A percentile compares a stretch with the other conserved stretches of the same genome.
Conservation (phyloP, 1,140 invertebrate genomes). For the Bombus confusus region DNA sequence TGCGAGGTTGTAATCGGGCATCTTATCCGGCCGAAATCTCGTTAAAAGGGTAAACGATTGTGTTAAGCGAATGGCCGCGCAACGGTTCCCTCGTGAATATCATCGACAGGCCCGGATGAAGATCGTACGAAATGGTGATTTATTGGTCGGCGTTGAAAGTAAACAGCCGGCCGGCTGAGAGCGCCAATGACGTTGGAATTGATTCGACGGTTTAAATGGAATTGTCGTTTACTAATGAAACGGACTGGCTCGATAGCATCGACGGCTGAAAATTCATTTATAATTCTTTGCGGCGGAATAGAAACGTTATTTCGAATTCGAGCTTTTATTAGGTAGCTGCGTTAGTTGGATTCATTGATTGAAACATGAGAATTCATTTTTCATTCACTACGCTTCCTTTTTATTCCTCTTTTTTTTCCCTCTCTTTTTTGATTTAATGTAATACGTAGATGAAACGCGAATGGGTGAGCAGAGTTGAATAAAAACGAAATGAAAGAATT, state of each 20-base stretch:
- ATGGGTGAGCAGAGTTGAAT: not conserved
- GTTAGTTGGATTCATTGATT: not conserved
- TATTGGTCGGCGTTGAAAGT: constrained; percentile 3
- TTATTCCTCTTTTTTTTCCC: not conserved
- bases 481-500: not conserved
- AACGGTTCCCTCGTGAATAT: constrained; percentile 13
- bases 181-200: not conserved
- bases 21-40: constrained; percentile 57
- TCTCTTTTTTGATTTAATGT: too few relatives aligned
- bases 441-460: too few relatives aligned
- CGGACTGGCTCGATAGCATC: constrained; percentile 21
- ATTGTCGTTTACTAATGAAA: constrained; percentile 43
- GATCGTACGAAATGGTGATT: constrained; percentile 45
- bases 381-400: not conserved
- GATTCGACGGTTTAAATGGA: constrained; percentile 36
- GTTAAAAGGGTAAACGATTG: constrained; percentile 52
- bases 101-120: constrained; percentile 40
- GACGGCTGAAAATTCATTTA: constrained; percentile 29
- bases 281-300: not conserved
- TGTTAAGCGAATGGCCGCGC: not conserved
- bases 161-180: not conserved
- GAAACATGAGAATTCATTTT: not conserved
- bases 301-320: constrained; percentile 7
- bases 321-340: not conserved
- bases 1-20: constrained; percentile 23